Conservation (phyloP, 1,140 invertebrate genomes). For the Micrasema longulum region DNA sequence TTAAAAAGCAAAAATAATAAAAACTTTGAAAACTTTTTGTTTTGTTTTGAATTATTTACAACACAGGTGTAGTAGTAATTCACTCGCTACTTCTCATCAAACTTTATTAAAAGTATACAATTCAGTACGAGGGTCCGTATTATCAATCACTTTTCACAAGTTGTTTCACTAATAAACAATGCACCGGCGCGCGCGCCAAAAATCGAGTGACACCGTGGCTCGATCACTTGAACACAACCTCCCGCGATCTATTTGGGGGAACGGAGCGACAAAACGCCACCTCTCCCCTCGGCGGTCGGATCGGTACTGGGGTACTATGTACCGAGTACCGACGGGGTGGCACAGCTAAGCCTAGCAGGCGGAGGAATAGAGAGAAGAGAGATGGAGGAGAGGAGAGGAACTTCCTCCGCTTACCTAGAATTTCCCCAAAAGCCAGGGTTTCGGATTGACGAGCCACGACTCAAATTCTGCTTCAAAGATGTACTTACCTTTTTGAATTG, state of each 20-base stretch:
- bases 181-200: conserved; percentile 38
- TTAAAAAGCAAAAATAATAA: too few relatives aligned
- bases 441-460: conserved; percentile 38
- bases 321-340: background rate
- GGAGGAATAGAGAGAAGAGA: background rate
- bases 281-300: conserved; percentile 34
- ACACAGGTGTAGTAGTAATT: background rate
- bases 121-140: conserved; percentile 20
- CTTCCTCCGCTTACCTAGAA: conserved; percentile 34
- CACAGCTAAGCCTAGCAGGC: conserved; percentile 3
- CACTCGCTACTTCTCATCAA: conserved; percentile 14
- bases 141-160: conserved; percentile 9
- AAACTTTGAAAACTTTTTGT: too few relatives aligned
- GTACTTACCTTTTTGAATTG: background rate
- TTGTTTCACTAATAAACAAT: conserved; percentile 29
- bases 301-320: conserved; percentile 5
- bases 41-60: too few relatives aligned
- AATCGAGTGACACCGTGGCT: conserved; percentile 33
- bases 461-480: conserved; percentile 38
- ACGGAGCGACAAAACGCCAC: conserved; percentile 29
- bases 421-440: conserved; percentile 36
- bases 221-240: conserved; percentile 29
- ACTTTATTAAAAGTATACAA: conserved; percentile 23
- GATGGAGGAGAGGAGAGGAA: background rate
- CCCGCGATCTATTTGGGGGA: conserved; percentile 38